phyloP scores from a whole-genome alignment of 2,888 invertebrate genomes.

The Neoascia interrupta region DNA sequence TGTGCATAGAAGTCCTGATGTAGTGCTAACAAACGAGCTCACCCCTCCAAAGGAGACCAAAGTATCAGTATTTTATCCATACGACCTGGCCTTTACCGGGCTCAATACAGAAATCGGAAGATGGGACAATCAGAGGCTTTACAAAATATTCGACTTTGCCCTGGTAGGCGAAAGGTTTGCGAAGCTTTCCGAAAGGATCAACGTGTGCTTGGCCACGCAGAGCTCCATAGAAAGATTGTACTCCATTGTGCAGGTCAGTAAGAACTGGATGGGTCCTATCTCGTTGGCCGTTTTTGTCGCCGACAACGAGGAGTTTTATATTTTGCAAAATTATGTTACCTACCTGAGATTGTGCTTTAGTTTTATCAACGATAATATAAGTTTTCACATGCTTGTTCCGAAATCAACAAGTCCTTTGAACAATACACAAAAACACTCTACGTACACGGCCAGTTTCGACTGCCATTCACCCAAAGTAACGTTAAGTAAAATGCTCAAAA shows the following conservation, averaged over 20 bases:
- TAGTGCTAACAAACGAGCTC: conserved; percentile 27
- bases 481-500: conserved; percentile 82
- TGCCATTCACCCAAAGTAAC: conserved; percentile 86
- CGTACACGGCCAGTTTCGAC: conserved; percentile 77
- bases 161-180: conserved; percentile 84
- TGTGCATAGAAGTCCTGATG: not conserved
- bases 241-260: conserved; percentile 88
- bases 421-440: conserved; percentile 73
- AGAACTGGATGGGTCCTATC: conserved; percentile 92
- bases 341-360: conserved; percentile 89
- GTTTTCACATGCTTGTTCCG: conserved; percentile 88
- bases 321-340: conserved; percentile 86
- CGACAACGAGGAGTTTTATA: conserved; percentile 87
- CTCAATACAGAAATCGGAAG: conserved; percentile 85
- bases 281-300: conserved; percentile 91
- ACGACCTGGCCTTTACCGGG: conserved; percentile 80
- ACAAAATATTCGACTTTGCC: conserved; percentile 87
- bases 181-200: conserved; percentile 74
- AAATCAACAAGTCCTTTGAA: conserved; percentile 79
- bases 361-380: conserved; percentile 86
- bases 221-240: conserved; percentile 90
- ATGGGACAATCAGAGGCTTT: conserved; percentile 87
- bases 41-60: conserved; percentile 17
- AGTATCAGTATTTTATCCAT: conserved; percentile 40
- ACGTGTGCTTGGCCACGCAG: conserved; percentile 90